Base-by-base conservation (phyloP, 2,797 vertebrate species). In the Chelonia mydas region DNA sequence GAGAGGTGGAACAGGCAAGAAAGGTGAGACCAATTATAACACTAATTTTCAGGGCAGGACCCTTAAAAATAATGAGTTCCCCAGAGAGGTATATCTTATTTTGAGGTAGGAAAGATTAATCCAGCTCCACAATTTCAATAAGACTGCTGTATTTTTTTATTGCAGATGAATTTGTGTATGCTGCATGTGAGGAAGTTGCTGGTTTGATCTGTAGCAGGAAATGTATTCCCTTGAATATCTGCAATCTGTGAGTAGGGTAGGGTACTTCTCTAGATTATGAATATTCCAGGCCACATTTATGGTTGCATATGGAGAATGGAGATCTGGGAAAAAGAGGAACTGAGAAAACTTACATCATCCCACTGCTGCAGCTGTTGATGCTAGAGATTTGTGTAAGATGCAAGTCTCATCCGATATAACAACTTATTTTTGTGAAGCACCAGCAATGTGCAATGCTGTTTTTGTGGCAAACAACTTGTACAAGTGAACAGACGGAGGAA, bases 11-110 rank as follows among this genome's bases (percentile, higher is more conserved):
- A n/a, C 57, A 61, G 84, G 90, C 90, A 37, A 81, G 65, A 72
- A 89, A 94, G 31, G 25, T 89, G 74, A 93, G 49, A 88, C 89
- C 91, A 68, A 82, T 37, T 17, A 86, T 59, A 92, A 93, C 72
- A 95, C 41, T 97, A 92, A 81, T 85, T 92, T 97, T 87, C 91
- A 95, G 94, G 94, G 93, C 87, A 19, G n/a, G 86, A 95, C 78
- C 93, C 86, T 97, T 85, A 96, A 96, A 97, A 95, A 97, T 96
- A 97, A 97, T 97, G 91, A 97, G 94, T 80, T 96, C 96, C 91
- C 93, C 88, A 49, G 87, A 95, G 96, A 97, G 19, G 33, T 25
- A 17, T 55, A 72, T 83, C 33, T 79, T 78, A 93, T 93, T 98
- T 92, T 90, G 65, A 94, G 82, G 33, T 53, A 82, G 21, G 37